Base-by-base conservation (phyloP, 2,888 invertebrate species). In the Diachrysia chrysitis region DNA sequence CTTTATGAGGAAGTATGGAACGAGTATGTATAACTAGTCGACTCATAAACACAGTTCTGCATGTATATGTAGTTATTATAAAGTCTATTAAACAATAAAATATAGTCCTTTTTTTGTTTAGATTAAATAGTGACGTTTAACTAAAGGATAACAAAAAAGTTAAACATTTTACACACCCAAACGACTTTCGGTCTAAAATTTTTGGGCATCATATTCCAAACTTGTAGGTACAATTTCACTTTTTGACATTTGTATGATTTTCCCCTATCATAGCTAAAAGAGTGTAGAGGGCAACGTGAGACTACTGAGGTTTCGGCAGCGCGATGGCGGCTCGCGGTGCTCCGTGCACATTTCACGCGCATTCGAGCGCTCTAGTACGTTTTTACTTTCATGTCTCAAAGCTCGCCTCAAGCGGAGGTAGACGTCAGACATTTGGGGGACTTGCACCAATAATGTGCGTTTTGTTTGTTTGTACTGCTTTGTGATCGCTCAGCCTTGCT, bases 381-480 rank as follows among this genome's bases (percentile, higher is more conserved):
- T 83, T 84, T 87, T 86, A 81, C 88, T 85, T 86, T 85, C 82
- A 85, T 84, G 83, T 84, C 72, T 72, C 69, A 55, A 46, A 25
- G 46, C 23, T 16, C 42, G 42, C n/a, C 42, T 42, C 42, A 42
- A 42, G 42, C 23, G 61, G 42, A 57, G 61, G 61, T 19, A 19
- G 32, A 59, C 61, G 48, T 42, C 55, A 48, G 67, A 66, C 65
- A 63, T 63, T 71, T 63, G 53, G 66, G 80, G 79, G 65, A 35
- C 63, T 77, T 37, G 42, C 54, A 42, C 61, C 65, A 76, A 71
- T 78, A 66, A 66, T 69, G 68, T 63, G 56, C 69, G 69, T 78
- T 71, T 78, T 69, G 73, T 67, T 66, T 69, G 64, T 69, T 70
- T 67, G 62, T 25, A 4, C 16, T 53, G 75, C 76, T 71, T 71